Base-by-base conservation (phyloP, 2,888 invertebrate genomes). In the Aquatica leii region DNA sequence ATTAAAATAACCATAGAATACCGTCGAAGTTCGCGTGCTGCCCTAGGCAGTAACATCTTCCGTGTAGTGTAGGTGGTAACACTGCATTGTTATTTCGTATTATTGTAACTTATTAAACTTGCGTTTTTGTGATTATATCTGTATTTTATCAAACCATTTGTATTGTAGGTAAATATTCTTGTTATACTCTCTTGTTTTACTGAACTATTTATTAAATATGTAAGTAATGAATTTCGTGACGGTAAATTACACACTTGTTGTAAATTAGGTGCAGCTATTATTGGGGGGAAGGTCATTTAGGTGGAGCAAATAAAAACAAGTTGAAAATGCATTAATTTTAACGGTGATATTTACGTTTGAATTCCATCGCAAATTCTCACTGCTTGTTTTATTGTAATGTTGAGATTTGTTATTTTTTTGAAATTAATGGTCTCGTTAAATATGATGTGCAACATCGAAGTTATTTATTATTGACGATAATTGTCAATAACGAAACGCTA, bases 61-160 rank as follows among this genome's bases (percentile, higher is more conserved):
- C 70, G 71, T 67, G 66, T 71, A 59, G 66, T 68, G 71, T 71
- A 68, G 71, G 71, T 69, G 70, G 69, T 59, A 68, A 66, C 65
- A 63, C 59, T 49, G 62, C 69, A 71, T 71, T 71, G 71, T 71
- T 67, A 64, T 52, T 64, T 65, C 57, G 53, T 57, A 57, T 60
- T 65, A 60, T 57, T 60, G n/a, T n/a, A n/a, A 57, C 53, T 57
- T 49, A 62, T 57, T 59, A 61, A 57, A 56, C 50, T 48, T 24
- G 2, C 2, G 4, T 6, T 24, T 24, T 24, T 24, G 2, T 24
- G 24, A 2, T 6, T 6, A 24, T 6, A 24, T 24, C 24, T 24
- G 6, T 24, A 6, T 6, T 24, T 24, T 24, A 24, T 24, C 24
- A 24, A 24, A 24, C 2, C n/a, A n/a, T n/a, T n/a, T n/a, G n/a